A percentile compares a stretch with the other conserved stretches of the same genome.
Conservation (phyloP, 2,888 invertebrate genomes). For the Tortrix viridana region DNA sequence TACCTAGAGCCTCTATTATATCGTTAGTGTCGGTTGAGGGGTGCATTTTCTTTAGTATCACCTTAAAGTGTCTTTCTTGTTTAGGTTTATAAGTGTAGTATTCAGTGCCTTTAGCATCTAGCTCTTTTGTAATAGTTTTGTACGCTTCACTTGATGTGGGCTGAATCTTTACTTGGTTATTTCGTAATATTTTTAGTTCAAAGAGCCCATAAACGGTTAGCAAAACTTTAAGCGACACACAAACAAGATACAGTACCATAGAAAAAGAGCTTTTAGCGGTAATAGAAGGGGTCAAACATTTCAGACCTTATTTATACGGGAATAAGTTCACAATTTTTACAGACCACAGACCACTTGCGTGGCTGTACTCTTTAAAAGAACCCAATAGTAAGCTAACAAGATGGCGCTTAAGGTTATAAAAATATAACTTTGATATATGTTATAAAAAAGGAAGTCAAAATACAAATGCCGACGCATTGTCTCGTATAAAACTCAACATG, state of each 20-base stretch:
- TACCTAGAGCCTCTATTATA: no score
- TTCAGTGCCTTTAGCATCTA: no score
- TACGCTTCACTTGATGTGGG: neutral
- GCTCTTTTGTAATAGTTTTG: no score
- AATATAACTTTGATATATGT: conserved; percentile 42
- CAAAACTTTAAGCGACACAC: neutral
- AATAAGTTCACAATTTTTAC: conserved; percentile 42
- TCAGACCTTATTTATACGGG: conserved; percentile 38
- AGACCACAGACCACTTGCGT: conserved; percentile 40
- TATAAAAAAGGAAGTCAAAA: conserved; percentile 42
- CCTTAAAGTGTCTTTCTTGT: no score
- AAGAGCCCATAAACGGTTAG: neutral
- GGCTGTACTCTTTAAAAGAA: conserved; percentile 40
- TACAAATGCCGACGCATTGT: conserved; percentile 42
- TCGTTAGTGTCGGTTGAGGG: no score
- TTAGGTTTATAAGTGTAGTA: no score
- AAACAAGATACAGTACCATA: conserved; percentile 35
- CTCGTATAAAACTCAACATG: conserved; percentile 37
- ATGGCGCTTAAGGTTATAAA: conserved; percentile 43
- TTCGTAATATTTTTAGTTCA: neutral
- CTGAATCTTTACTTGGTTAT: neutral
- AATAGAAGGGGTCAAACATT: conserved; percentile 32
- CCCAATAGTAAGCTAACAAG: conserved; percentile 43
- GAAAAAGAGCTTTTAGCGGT: conserved; percentile 36
- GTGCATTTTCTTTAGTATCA: no score